These are phyloP conservation scores for Cephalopterus ornatus DNA, from an alignment of 2,113 vertebrate species.

Conservation along the genomic window DNA sequence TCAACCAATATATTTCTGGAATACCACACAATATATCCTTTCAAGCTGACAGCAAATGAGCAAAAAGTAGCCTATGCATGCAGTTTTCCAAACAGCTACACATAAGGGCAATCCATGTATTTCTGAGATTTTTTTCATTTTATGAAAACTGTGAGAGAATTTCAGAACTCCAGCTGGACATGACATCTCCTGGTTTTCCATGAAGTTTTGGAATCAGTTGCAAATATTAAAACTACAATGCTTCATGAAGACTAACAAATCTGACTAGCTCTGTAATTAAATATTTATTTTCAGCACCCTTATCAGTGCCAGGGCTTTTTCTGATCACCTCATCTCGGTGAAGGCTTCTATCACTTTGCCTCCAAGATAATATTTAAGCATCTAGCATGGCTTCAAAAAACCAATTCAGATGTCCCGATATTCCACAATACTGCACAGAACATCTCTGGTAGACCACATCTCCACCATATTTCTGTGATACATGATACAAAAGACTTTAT, in stretches of 20 bases:
- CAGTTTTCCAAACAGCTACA: not conserved
- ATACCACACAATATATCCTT: not conserved
- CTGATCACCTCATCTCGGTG: not conserved
- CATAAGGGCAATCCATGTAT: not conserved
- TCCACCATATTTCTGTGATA: not conserved
- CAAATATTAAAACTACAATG: not conserved
- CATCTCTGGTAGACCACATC: not conserved
- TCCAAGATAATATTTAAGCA: not conserved
- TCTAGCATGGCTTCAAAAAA: not conserved
- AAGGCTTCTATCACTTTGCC: not conserved
- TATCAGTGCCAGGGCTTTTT: not conserved
- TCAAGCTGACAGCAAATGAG: not conserved
- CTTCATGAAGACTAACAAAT: not conserved
- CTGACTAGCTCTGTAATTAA: not conserved
- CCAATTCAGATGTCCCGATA: not conserved
- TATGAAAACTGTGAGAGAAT: not conserved
- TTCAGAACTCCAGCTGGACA: not conserved
- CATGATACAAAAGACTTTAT: not conserved
- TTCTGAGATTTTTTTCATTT: conserved; percentile 1
- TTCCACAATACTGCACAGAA: not conserved
- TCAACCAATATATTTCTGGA: not conserved
- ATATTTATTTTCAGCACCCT: not conserved
- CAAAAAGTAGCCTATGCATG: not conserved
- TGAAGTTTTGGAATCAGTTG: not conserved
- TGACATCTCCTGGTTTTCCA: not conserved